A percentile compares a stretch with the other conserved stretches of the same genome.
phyloP scores from a whole-genome alignment of 2,888 invertebrate species.

The Drosophila robusta region DNA sequence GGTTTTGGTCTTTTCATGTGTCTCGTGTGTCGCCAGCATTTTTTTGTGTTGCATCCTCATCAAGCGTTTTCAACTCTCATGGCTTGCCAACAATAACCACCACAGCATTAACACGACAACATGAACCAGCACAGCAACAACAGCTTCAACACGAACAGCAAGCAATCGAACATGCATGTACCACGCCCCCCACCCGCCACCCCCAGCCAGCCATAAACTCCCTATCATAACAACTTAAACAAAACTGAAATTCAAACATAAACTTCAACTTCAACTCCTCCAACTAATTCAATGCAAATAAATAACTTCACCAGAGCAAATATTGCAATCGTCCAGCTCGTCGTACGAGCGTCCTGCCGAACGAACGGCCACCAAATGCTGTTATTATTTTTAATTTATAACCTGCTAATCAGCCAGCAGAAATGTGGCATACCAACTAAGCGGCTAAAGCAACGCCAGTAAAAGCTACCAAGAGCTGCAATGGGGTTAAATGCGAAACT shows the following conservation, averaged over 20 bases:
- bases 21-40: conserved; percentile 58
- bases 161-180: conserved; percentile 41
- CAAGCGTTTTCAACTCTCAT: conserved; percentile 48
- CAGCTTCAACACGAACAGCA: conserved; percentile 22
- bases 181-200: conserved; percentile 15
- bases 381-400: conserved; percentile 83
- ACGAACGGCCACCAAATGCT: conserved; percentile 41
- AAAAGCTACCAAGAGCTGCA: conserved; percentile 16
- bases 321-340: conserved; percentile 25
- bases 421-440: conserved; percentile 21
- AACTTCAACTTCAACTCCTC: conserved; percentile 22
- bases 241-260: conserved; percentile 17
- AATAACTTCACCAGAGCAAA: conserved; percentile 6
- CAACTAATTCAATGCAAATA: conserved; percentile 18
- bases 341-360: conserved; percentile 31
- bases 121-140: conserved; percentile 6
- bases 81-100: conserved; percentile 37
- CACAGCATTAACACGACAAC: conserved; percentile 37
- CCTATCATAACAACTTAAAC: conserved; percentile 30
- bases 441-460: conserved; percentile 26
- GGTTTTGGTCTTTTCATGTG: conserved; percentile 35
- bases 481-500: conserved; percentile 2
- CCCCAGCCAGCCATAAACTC: conserved; percentile 22
- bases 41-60: conserved; percentile 70
- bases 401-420: conserved; percentile 54